Evolutionary conservation across 2,888 invertebrate genomes (phyloP), one percentile per base, ranked within the genome.

Genomic region (Pandemis cinnamomeana): DNA sequence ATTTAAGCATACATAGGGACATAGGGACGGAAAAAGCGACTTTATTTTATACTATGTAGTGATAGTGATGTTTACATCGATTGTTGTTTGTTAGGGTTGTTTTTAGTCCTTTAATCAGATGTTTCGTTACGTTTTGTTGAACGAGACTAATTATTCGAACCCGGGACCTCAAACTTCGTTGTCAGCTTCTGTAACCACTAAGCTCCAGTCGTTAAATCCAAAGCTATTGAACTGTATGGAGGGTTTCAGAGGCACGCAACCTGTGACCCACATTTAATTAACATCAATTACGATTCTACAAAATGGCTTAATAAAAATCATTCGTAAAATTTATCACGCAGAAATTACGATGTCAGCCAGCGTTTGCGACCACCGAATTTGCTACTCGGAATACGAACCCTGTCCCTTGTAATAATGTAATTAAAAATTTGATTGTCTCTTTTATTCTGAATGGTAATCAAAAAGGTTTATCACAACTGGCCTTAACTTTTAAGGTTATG

Each of bases 301-400:
- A 7, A 58, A 67, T 44, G 67, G 10, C 55, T 58, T 20, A 67
- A 42, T 64, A 64, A 67, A 67, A 67, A 67, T 53, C 42, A 42
- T 55, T 66, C 58, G 44, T 77, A 64, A 77, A 77, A 68, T 80
- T 78, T 78, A 79, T 78, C 78, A 78, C 78, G 80, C 80, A 61
- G 77, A 78, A 77, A 76, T 79, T 75, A 80, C 77, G 70, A 75
- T 77, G 71, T 44, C 51, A n/a, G 53, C 70, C 44, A 36, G 27
- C 27, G 67, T 13, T 44, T 42, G 15, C 67, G 58, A 67, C 67
- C 67, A 58, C 67, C 53, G 67, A 20, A 55, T 44, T 67, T 3
- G 55, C 55, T 2, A 11, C 55, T 44, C 42, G 42, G 67, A 44
- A 58, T 44, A 44, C 42, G 55, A 58, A 42, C 67, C 58, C 41